Base-by-base conservation (phyloP, 2,888 invertebrate species). In the Drosophila gaucha region DNA sequence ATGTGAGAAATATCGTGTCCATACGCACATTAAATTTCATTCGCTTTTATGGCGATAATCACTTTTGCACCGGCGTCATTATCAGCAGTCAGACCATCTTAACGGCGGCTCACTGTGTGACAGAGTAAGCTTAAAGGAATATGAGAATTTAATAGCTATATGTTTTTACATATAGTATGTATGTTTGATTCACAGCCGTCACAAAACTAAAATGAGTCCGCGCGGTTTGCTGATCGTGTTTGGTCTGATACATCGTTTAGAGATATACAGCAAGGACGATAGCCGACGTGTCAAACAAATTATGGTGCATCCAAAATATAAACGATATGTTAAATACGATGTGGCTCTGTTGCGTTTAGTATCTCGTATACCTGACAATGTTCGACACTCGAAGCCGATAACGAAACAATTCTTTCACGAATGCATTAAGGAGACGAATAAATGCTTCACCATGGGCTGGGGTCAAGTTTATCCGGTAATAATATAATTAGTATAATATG, bases 51-150 rank as follows among this genome's bases (percentile, higher is more conserved):
- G 82, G 82, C 0, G 82, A 82, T 24, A 82, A 82, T 43, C 82
- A 82, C 31, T 82, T 83, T 5, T 82, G 82, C 43, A 71, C 78
- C 2, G 82, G 82, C 3, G 16, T 83, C 8, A 59, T 82, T 3
- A 28, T 83, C 2, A 83, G 66, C 57, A 78, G 83, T 35, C 62
- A 41, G 5, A 55, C 58, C 1, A 43, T 82, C 2, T 12, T 86
- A 6, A 86, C 82, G 1, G 86, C 82, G 1, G 82, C 82, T 0
- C 82, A 82, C 43, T 82, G 82, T 46, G 52, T 82, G 0, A 75
- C 82, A 16, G 82, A 82, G 82, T 82, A 60, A 68, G 86, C 20
- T 12, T 0, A 2, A 33, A 2, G 14, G 36, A n/a, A 33, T 33
- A 9, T 6, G 33, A 14, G 6, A n/a, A 36, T 18, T 12, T 18